Percentiles rank a stretch among this genome's conserved stretches.
Evolutionary conservation across 2,888 invertebrate genomes (phyloP).

Genomic region (Philonicus albiceps): DNA sequence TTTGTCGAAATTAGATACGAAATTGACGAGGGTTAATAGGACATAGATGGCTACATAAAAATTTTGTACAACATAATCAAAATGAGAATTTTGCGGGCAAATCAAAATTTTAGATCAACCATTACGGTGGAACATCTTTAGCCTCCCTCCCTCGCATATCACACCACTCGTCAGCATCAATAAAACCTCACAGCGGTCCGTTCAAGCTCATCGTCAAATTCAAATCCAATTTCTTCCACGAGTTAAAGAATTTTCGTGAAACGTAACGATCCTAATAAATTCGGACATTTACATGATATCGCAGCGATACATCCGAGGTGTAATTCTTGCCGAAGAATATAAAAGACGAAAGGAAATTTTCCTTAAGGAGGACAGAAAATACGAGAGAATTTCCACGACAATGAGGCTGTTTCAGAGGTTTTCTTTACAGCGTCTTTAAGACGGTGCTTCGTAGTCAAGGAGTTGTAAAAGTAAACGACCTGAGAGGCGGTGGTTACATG

Average conservation of each 20-base stretch:
- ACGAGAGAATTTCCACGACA: neutral
- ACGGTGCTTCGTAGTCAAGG: neutral
- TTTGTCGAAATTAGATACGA: neutral
- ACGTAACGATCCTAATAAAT: neutral
- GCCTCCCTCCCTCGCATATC: neutral
- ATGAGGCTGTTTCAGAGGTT: neutral
- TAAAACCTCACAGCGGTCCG: neutral
- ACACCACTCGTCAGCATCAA: neutral
- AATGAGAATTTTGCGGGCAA: neutral
- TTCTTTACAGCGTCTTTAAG: neutral
- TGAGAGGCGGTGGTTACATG: neutral
- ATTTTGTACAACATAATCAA: neutral
- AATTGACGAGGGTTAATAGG: neutral
- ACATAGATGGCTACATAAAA: neutral
- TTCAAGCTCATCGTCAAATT: neutral
- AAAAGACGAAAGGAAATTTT: neutral
- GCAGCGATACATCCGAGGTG: neutral
- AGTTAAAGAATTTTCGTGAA: neutral
- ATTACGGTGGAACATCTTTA: neutral
- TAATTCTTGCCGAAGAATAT: neutral
- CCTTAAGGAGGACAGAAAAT: neutral
- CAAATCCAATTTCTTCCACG: neutral
- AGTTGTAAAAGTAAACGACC: conserved; percentile 18
- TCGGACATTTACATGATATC: neutral
- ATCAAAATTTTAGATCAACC: neutral